Evolutionary conservation across 2,113 vertebrate species (phyloP).

Genomic region (Gnathochromis pfefferi): DNA sequence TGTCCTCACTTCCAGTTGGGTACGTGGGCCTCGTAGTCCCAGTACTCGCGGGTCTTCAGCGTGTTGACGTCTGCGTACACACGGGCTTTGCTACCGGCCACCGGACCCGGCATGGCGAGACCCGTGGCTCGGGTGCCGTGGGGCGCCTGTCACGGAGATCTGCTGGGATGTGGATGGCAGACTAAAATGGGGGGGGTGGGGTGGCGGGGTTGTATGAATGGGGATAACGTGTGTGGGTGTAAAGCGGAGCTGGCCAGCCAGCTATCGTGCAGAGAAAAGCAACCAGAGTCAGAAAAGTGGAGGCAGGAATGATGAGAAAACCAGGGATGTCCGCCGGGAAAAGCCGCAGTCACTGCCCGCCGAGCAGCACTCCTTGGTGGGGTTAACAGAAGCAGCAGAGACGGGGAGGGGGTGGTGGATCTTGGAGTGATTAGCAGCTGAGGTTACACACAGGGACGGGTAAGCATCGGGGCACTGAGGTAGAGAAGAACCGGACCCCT

Average conservation of each 20-base stretch:
- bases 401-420: neutral
- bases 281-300: neutral
- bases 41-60: slow-evolving; percentile 94
- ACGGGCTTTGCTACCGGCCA: slow-evolving; percentile 91
- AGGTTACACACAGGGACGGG: neutral
- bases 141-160: neutral
- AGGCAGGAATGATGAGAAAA: neutral
- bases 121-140: slow-evolving; percentile 53
- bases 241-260: neutral
- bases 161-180: neutral
- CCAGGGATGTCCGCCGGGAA: neutral
- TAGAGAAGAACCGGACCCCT: slow-evolving; percentile 38
- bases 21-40: slow-evolving; percentile 95
- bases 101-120: slow-evolving; percentile 93
- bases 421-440: neutral
- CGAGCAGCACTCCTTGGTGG: neutral
- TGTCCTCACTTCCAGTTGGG: slow-evolving; percentile 91
- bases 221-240: neutral
- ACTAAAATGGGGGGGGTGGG: neutral
- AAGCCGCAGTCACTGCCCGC: neutral
- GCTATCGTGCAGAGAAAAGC: neutral
- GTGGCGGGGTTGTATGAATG: neutral
- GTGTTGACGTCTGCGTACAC: slow-evolving; percentile 97
- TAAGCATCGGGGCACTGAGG: slow-evolving; percentile 48
- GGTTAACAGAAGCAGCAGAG: slow-evolving; percentile 28